A percentile compares a stretch with the other conserved stretches of the same genome.
Conservation (phyloP, 2,888 invertebrate genomes). For the Thecophora atra region DNA sequence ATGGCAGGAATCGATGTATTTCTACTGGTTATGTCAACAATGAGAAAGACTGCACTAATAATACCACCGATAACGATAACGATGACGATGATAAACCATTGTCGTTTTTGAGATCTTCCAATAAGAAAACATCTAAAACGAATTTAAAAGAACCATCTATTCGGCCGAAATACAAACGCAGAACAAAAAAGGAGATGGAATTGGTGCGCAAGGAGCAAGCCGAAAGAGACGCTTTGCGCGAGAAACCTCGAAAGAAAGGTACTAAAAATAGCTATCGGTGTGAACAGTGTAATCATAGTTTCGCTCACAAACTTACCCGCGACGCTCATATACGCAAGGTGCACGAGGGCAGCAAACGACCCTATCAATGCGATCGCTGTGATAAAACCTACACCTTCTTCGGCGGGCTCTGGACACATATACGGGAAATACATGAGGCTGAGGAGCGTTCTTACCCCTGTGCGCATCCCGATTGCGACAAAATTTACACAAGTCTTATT, state of each 20-base stretch:
- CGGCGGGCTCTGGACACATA: slow-evolving; percentile 60
- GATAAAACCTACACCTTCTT: slow-evolving; percentile 59
- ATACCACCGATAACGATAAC: slow-evolving; percentile 8
- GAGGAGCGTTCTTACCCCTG: slow-evolving; percentile 55
- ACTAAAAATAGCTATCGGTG: slow-evolving; percentile 54
- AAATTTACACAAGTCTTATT: slow-evolving; percentile 58
- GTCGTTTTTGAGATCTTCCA: slow-evolving; percentile 15
- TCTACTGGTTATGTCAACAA: slow-evolving; percentile 18
- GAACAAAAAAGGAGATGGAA: slow-evolving; percentile 42
- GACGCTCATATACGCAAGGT: slow-evolving; percentile 58
- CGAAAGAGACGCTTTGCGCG: slow-evolving; percentile 14
- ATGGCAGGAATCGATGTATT: slow-evolving; percentile 22
- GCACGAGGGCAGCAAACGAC: slow-evolving; percentile 58
- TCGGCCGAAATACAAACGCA: slow-evolving; percentile 28
- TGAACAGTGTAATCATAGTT: slow-evolving; percentile 53
- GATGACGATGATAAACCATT: slow-evolving; percentile 29
- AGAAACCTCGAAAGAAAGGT: slow-evolving; percentile 46
- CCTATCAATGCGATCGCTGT: slow-evolving; percentile 58
- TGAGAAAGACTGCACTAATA: slow-evolving; percentile 33
- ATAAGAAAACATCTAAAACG: neutral
- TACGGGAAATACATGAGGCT: slow-evolving; percentile 56
- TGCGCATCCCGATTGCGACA: slow-evolving; percentile 55
- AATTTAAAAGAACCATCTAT: neutral
- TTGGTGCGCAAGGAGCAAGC: slow-evolving; percentile 33
- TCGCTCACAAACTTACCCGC: slow-evolving; percentile 56